Conservation (phyloP, 2,888 invertebrate species). For the Bugulina stolonifera region DNA sequence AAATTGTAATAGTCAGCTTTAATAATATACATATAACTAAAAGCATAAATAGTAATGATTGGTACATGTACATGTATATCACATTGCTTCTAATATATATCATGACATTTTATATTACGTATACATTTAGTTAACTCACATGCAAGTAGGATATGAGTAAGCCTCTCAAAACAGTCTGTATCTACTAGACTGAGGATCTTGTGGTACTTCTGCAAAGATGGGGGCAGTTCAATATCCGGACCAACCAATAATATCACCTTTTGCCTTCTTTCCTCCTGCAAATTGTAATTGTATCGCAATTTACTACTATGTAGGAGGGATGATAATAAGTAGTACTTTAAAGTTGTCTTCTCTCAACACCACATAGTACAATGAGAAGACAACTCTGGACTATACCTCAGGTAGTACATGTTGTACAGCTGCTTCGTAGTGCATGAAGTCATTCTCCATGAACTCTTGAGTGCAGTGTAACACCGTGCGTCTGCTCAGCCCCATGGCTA, state of each 20-base stretch:
- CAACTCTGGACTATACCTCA: too few relatives aligned
- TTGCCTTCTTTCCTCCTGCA: constrained; percentile 16
- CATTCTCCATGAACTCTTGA: constrained; percentile 20
- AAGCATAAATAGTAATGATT: too few relatives aligned
- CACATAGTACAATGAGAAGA: too few relatives aligned
- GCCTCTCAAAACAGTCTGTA: constrained; percentile 1
- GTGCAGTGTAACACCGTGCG: constrained; percentile 18
- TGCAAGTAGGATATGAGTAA: constrained; percentile 3
- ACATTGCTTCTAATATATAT: too few relatives aligned
- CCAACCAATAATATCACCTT: constrained; percentile 1
- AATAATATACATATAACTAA: too few relatives aligned
- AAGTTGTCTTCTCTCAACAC: too few relatives aligned
- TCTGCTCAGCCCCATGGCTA: constrained; percentile 22
- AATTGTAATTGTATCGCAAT: not conserved
- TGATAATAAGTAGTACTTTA: not conserved
- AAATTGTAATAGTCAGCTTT: too few relatives aligned
- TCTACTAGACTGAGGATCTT: constrained; percentile 9
- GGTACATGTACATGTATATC: too few relatives aligned
- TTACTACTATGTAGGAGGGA: too few relatives aligned
- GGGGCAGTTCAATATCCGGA: constrained; percentile 15
- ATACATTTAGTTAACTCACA: too few relatives aligned
- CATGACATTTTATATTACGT: too few relatives aligned
- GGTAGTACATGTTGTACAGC: constrained; percentile 18
- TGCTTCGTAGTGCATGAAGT: not conserved
- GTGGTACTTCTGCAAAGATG: constrained; percentile 1